phyloP scores from a whole-genome alignment of 1,140 invertebrate genomes.

The Brachionus paranguensis region DNA sequence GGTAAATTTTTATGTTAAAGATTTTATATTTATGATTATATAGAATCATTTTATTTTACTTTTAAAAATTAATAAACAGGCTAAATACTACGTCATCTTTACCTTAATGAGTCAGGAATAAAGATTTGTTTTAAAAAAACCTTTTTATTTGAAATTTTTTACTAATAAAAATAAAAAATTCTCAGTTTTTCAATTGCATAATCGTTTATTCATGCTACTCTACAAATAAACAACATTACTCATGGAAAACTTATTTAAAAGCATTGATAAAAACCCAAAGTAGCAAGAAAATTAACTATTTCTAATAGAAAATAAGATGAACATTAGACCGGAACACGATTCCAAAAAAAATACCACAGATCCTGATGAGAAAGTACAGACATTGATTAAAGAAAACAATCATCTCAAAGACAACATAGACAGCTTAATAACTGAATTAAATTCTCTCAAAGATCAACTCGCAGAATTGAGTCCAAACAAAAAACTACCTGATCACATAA shows the following conservation, averaged over 20 bases:
- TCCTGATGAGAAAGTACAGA: constrained; percentile 86
- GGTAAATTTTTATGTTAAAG: too few relatives aligned
- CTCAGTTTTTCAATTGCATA: background rate
- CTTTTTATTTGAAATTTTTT: background rate
- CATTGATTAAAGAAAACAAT: constrained; percentile 83
- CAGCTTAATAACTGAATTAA: constrained; percentile 81
- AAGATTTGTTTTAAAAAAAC: background rate
- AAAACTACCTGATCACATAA: background rate
- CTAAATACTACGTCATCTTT: background rate
- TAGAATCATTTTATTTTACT: too few relatives aligned
- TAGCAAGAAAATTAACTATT: background rate
- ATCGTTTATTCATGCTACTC: background rate
- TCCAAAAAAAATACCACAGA: constrained; percentile 81
- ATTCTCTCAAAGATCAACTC: constrained; percentile 71
- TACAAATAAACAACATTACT: background rate
- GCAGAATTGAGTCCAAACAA: constrained; percentile 59
- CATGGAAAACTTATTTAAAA: background rate
- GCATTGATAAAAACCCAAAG: background rate
- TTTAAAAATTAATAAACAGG: too few relatives aligned
- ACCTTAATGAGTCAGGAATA: background rate
- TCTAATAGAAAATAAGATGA: background rate
- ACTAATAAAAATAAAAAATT: background rate
- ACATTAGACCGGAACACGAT: background rate
- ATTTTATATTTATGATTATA: too few relatives aligned
- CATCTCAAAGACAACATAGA: constrained; percentile 83